Evolutionary conservation across 2,888 invertebrate species (phyloP), one percentile per base, ranked within the genome.

Genomic region (Mystacides longicornis): DNA sequence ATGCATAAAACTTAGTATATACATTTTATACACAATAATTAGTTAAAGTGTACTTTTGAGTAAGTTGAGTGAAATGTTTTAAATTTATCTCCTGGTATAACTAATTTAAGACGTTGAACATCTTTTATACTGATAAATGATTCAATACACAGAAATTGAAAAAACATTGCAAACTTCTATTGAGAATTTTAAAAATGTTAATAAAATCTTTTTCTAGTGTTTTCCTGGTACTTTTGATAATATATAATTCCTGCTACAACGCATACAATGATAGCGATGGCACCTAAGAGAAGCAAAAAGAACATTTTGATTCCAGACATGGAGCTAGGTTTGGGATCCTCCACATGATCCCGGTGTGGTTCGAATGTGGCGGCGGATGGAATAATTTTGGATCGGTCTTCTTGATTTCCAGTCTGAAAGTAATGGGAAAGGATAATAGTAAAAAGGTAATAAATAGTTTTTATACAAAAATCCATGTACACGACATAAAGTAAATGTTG

Each of bases 301-400:
- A 97, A 93, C 52, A 95, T 85, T 71, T 94, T 96, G 53, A 93
- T 81, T 51, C 94, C 95, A 2, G 93, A 91, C 79, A 93, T 81
- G 20, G 90, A 83, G 1, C 83, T 80, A 1, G 92, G 90, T 65
- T 93, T 91, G 0, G 85, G 79, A 72, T 97, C 96, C 1, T 93
- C 93, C 0, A 91, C 75, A 65, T 92, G 90, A 65, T 95, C 95
- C 67, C 98, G 79, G 0, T 96, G 96, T 11, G 94, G 82, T 66
- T 95, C 94, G 70, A 89, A 93, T 45, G 84, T 83, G n/a, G 84
- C 81, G 0, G 97, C 96, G 46, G 89, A 88, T 49, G 97, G 97
- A 37, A 90, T 75, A 57, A 98, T 90, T 50, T 87, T 81, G 1
- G 88, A 86, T 62, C 93, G 80, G 64, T 91, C 90, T 68, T 86